Evolutionary conservation across 2,888 invertebrate genomes (phyloP).

Genomic region (Plebejus anna): DNA sequence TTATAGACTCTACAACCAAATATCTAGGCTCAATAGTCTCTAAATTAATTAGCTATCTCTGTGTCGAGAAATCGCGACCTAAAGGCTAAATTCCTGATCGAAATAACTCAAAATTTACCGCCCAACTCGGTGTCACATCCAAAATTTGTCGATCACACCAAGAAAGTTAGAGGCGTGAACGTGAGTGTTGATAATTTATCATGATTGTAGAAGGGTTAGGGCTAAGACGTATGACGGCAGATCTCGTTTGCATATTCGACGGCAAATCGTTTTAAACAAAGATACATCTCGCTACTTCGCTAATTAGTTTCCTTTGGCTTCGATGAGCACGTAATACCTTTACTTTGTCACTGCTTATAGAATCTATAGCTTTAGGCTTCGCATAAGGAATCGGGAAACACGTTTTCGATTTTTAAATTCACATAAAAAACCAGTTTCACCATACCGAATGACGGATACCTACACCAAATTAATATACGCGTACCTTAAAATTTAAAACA

Average conservation of each 20-base stretch:
- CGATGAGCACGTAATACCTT: conserved; percentile 4
- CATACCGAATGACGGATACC: no score
- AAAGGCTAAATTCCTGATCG: not conserved
- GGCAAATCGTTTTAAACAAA: conserved; percentile 54
- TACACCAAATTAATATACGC: no score
- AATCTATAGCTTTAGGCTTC: not conserved
- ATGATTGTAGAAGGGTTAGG: conserved; percentile 76
- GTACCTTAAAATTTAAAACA: no score
- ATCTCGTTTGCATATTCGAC: conserved; percentile 62
- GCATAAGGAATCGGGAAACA: no score
- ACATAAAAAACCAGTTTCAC: no score
- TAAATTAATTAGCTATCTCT: no score
- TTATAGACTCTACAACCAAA: no score
- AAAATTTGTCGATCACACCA: conserved; percentile 38
- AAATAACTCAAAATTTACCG: not conserved
- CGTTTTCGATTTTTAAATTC: no score
- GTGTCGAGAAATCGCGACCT: not conserved
- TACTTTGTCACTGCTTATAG: not conserved
- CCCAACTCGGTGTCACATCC: conserved; percentile 44
- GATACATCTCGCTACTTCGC: conserved; percentile 35
- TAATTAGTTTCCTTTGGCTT: conserved; percentile 12
- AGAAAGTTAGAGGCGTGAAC: conserved; percentile 53
- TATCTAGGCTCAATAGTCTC: not conserved
- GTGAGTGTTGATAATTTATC: conserved; percentile 78
- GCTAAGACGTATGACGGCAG: conserved; percentile 44